Conservation (phyloP, 2,888 invertebrate genomes). For the Drosophila parthenogenetica region DNA sequence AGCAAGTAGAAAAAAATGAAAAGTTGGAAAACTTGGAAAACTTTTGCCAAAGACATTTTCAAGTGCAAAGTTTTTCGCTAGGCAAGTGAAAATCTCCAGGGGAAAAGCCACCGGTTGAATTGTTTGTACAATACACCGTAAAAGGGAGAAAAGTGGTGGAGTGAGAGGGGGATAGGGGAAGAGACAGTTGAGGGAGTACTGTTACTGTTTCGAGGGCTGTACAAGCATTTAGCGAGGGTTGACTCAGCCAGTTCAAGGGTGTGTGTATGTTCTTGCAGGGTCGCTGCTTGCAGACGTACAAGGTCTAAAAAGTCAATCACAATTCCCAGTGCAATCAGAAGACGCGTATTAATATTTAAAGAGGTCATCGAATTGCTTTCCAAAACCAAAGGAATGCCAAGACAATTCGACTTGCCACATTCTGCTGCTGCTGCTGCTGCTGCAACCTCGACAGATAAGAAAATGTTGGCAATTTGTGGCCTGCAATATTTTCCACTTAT, state of each 20-base stretch:
- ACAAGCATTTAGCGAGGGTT: slow-evolving; percentile 48
- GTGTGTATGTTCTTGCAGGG: slow-evolving; percentile 12
- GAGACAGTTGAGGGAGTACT: not conserved
- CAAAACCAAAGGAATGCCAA: slow-evolving; percentile 11
- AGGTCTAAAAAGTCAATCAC: slow-evolving; percentile 83
- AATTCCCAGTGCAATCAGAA: slow-evolving; percentile 84
- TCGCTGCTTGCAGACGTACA: slow-evolving; percentile 21
- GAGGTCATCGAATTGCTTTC: slow-evolving; percentile 82
- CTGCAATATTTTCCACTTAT: slow-evolving; percentile 78
- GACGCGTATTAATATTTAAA: slow-evolving; percentile 83
- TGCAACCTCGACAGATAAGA: slow-evolving; percentile 62
- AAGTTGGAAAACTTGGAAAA: slow-evolving; percentile 55
- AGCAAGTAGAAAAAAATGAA: not conserved
- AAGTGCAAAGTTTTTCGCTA: slow-evolving; percentile 69
- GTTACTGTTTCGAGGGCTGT: slow-evolving; percentile 5
- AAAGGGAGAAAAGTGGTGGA: not conserved
- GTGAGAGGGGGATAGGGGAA: not conserved
- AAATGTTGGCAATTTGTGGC: slow-evolving; percentile 69
- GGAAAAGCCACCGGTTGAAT: slow-evolving; percentile 58
- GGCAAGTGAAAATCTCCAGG: slow-evolving; percentile 59
- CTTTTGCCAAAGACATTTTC: slow-evolving; percentile 66
- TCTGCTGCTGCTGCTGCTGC: slow-evolving; percentile 16
- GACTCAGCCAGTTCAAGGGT: slow-evolving; percentile 33
- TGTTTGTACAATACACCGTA: slow-evolving; percentile 40
- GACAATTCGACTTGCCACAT: slow-evolving; percentile 13